phyloP scores from a whole-genome alignment of 2,113 vertebrate genomes.

The Bufo gargarizans region DNA sequence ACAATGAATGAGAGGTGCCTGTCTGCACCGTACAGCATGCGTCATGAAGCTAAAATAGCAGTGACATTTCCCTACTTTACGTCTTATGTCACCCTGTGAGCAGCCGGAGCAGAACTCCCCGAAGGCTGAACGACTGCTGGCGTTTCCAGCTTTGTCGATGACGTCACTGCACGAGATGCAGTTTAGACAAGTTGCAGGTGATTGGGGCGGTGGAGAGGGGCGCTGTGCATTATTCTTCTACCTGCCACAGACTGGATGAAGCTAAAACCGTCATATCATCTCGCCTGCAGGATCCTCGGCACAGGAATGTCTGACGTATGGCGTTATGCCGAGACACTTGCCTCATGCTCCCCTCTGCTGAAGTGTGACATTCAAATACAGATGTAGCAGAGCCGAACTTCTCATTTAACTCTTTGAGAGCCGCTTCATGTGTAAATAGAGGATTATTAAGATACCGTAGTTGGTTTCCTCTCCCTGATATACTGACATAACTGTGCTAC shows the following conservation, averaged over 20 bases:
- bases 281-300: background rate
- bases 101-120: background rate
- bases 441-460: background rate
- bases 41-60: background rate
- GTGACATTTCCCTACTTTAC: background rate
- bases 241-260: background rate
- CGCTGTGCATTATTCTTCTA: background rate
- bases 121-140: background rate
- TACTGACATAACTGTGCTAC: background rate
- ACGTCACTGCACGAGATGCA: constrained; percentile 35
- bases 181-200: background rate
- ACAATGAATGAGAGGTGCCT: background rate
- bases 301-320: background rate
- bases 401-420: background rate
- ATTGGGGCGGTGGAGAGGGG: too few relatives aligned
- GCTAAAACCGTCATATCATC: background rate
- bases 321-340: background rate
- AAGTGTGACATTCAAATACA: background rate
- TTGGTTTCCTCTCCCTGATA: background rate
- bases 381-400: background rate
- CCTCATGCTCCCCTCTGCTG: background rate
- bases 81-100: background rate
- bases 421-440: background rate
- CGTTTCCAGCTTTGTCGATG: background rate
- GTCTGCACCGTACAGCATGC: background rate